These are phyloP conservation scores for Stegodyphus mimosarum DNA, from an alignment of 1,140 invertebrate species.

Conservation along the genomic window DNA sequence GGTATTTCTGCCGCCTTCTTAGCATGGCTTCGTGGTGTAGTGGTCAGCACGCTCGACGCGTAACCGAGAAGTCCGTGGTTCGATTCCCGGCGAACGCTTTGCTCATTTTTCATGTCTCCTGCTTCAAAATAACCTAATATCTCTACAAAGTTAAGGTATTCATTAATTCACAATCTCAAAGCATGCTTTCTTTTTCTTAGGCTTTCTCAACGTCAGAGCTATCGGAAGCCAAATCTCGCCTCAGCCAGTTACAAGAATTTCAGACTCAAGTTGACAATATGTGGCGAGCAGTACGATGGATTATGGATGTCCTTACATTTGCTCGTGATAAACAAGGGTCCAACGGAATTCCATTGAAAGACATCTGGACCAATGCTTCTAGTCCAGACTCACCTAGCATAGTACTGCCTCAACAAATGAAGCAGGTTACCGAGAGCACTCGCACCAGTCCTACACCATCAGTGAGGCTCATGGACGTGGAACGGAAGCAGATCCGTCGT, in stretches of 20 bases:
- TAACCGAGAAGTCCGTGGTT: too few species aligned
- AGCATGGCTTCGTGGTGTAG: too few species aligned
- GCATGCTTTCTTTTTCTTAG: slow-evolving; percentile 65
- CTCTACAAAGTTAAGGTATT: too few species aligned
- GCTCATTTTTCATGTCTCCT: too few species aligned
- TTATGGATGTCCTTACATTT: slow-evolving; percentile 93
- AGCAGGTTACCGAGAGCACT: background rate
- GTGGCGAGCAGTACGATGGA: slow-evolving; percentile 94
- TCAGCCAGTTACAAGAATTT: slow-evolving; percentile 83
- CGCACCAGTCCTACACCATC: slow-evolving; percentile 21
- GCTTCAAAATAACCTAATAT: too few species aligned
- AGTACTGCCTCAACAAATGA: background rate
- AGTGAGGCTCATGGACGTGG: background rate
- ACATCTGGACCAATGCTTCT: slow-evolving; percentile 61
- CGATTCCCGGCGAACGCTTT: too few species aligned
- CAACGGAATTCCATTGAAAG: slow-evolving; percentile 66
- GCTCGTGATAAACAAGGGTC: slow-evolving; percentile 80
- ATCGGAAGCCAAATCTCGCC: slow-evolving; percentile 83
- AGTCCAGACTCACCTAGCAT: slow-evolving; percentile 45
- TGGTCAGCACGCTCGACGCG: too few species aligned
- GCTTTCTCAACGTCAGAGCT: slow-evolving; percentile 92
- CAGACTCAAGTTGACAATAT: slow-evolving; percentile 83
- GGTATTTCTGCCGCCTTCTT: too few species aligned
- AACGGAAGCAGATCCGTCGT: slow-evolving; percentile 59
- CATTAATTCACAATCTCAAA: too few species aligned